Evolutionary conservation across 2,797 vertebrate species (phyloP).

Genomic region (Tragopan temminckii): DNA sequence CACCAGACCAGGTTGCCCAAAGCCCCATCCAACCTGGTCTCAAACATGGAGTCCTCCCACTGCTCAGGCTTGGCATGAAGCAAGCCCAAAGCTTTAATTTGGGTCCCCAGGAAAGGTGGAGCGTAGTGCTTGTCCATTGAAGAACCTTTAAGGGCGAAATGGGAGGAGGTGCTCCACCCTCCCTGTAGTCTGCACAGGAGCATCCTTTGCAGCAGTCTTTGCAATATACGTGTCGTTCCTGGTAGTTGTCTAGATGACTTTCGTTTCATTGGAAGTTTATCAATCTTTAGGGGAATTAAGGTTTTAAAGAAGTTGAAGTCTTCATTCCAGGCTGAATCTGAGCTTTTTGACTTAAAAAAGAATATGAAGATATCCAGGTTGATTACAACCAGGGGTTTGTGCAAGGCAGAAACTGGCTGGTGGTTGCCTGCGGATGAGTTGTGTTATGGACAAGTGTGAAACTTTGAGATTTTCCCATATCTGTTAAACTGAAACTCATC

Average conservation of each 20-base stretch:
- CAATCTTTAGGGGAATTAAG: neutral
- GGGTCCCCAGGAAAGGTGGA: neutral
- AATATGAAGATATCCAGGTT: neutral
- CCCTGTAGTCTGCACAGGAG: neutral
- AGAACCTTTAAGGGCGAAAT: neutral
- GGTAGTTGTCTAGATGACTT: neutral
- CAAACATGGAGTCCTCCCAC: neutral
- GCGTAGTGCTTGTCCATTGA: fast-evolving
- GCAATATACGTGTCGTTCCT: neutral
- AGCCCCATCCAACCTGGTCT: neutral
- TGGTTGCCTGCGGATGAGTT: neutral
- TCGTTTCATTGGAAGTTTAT: neutral
- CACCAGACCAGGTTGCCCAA: neutral
- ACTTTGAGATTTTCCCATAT: neutral
- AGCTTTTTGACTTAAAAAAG: neutral
- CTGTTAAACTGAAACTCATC: neutral
- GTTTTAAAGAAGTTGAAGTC: neutral
- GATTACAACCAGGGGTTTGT: neutral
- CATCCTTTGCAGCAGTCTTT: neutral
- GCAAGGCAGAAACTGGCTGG: neutral
- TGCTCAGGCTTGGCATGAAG: neutral
- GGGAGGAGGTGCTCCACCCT: neutral
- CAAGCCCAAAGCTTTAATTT: neutral
- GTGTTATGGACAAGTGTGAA: neutral
- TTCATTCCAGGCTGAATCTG: neutral